Conservation (phyloP, 1,140 invertebrate species). For the Lethrus apterus region DNA sequence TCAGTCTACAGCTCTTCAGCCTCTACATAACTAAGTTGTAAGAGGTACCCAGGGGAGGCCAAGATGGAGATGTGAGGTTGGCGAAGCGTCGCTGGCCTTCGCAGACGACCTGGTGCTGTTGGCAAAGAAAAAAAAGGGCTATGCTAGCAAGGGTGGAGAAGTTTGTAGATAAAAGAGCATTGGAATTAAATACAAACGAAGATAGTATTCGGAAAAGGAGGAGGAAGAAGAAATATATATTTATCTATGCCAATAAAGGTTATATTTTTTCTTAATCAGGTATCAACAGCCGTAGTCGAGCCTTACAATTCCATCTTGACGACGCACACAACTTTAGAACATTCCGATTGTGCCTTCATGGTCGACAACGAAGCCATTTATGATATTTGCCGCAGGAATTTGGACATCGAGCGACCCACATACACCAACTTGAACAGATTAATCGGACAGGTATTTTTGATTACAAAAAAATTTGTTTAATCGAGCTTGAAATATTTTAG, state of each 20-base stretch:
- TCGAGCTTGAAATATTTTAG: constrained; percentile 38
- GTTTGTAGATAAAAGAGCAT: too few relatives aligned
- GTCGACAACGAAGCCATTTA: constrained; percentile 88
- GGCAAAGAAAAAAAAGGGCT: too few relatives aligned
- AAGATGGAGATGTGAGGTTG: too few relatives aligned
- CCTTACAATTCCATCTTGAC: constrained; percentile 77
- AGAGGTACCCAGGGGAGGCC: too few relatives aligned
- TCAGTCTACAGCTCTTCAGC: too few relatives aligned
- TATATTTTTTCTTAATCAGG: constrained; percentile 27
- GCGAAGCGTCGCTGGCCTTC: too few relatives aligned
- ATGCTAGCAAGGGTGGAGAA: too few relatives aligned
- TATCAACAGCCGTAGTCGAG: constrained; percentile 77
- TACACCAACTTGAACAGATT: constrained; percentile 75
- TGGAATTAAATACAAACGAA: too few relatives aligned
- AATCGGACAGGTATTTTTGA: constrained; percentile 65
- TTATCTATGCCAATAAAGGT: not conserved
- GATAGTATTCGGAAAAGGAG: too few relatives aligned
- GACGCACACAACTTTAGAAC: constrained; percentile 72
- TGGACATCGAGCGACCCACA: constrained; percentile 78
- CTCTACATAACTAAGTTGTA: too few relatives aligned
- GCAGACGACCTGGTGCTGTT: too few relatives aligned
- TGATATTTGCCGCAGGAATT: constrained; percentile 79
- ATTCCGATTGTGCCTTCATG: constrained; percentile 79
- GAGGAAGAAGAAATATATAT: too few relatives aligned
- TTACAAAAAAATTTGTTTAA: constrained; percentile 11